Evolutionary conservation across 2,113 vertebrate species (phyloP).

Genomic region (Upupa epops): DNA sequence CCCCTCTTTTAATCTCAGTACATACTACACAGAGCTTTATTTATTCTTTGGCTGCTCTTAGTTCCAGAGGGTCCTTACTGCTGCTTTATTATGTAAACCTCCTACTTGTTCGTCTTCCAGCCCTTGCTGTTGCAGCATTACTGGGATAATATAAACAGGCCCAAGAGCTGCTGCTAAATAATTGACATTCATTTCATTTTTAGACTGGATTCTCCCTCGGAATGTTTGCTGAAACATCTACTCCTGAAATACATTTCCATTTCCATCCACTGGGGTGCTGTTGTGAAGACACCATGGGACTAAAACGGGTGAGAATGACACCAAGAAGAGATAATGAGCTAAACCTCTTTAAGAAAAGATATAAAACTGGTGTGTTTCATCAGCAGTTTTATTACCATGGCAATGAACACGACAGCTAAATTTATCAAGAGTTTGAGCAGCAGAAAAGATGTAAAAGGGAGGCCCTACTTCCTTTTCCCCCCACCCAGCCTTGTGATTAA

Average conservation of each 20-base stretch:
- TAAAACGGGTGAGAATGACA: background rate
- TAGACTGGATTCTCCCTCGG: conserved; percentile 11
- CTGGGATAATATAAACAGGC: background rate
- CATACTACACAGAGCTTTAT: background rate
- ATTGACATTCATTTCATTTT: conserved; percentile 34
- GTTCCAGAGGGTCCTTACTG: background rate
- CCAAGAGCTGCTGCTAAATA: conserved; percentile 20
- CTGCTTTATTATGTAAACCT: conserved; percentile 22
- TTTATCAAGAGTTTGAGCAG: background rate
- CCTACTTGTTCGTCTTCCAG: background rate
- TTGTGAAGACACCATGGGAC: background rate
- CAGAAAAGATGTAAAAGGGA: background rate
- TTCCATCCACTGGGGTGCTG: background rate
- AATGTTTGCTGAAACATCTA: background rate
- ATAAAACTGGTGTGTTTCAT: background rate
- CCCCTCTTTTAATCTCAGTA: background rate
- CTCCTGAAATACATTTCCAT: background rate
- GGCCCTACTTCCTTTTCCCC: background rate
- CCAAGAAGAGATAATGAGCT: background rate
- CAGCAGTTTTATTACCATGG: conserved; percentile 21
- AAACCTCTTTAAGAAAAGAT: background rate
- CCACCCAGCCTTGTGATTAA: fast-evolving
- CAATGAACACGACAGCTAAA: background rate
- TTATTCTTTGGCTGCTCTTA: background rate
- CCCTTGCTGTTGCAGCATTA: conserved; percentile 8